phyloP scores from a whole-genome alignment of 2,113 vertebrate genomes.

The Thymallus thymallus region DNA sequence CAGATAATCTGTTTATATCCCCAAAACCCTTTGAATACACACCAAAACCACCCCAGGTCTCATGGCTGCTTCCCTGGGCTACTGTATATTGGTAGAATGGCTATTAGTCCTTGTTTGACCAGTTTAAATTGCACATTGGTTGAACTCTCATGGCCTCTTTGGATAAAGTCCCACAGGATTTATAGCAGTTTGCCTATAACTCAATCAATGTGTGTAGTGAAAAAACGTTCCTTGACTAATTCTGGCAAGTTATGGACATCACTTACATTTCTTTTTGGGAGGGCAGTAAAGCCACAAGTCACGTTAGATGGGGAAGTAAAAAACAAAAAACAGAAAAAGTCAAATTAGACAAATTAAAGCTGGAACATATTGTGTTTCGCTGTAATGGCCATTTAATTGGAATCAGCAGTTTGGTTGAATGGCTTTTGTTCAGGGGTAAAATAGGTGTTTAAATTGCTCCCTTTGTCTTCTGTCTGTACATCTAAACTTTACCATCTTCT shows the following conservation, averaged over 20 bases:
- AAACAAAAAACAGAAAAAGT: not conserved
- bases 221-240: slow-evolving; percentile 5
- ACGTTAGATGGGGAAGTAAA: not conserved
- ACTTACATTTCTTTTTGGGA: not conserved
- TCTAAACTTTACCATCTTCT: not conserved
- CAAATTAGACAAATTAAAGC: slow-evolving; percentile 7
- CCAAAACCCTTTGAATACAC: not conserved
- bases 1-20: not conserved
- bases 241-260: slow-evolving; percentile 2
- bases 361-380: not conserved
- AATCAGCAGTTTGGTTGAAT: slow-evolving; percentile 23
- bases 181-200: not conserved
- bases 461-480: slow-evolving; percentile 3
- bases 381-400: slow-evolving; percentile 29
- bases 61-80: not conserved
- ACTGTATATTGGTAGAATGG: not conserved
- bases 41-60: not conserved
- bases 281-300: not conserved
- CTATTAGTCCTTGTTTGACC: slow-evolving; percentile 4
- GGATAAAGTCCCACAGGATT: slow-evolving; percentile 4
- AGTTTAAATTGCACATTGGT: not conserved
- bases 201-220: not conserved
- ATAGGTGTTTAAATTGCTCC: slow-evolving; percentile 13
- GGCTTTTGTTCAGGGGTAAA: slow-evolving; percentile 22
- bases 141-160: not conserved